Percentiles rank a stretch among this genome's conserved stretches.
These are phyloP conservation scores for Pelobates cultripes DNA, from an alignment of 2,797 vertebrate genomes.

Conservation along the genomic window DNA sequence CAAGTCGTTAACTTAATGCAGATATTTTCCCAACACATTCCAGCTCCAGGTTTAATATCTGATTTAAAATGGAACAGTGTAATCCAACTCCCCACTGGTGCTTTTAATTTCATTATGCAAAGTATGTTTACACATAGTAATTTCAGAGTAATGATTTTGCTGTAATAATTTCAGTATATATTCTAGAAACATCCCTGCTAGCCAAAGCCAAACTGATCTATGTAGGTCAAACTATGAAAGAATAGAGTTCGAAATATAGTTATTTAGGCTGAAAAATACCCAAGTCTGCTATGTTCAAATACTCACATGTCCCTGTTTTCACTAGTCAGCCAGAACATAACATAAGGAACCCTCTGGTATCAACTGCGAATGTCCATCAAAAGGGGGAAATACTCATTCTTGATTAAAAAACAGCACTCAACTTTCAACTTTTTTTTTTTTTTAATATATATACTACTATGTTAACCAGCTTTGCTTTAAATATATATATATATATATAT, in stretches of 20 bases:
- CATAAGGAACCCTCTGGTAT: too few species aligned
- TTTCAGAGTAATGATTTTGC: constrained; percentile 19
- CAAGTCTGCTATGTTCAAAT: too few species aligned
- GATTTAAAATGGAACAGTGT: constrained; percentile 27
- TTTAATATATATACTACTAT: too few species aligned
- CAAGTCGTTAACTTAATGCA: constrained; percentile 28
- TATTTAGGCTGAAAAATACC: too few species aligned
- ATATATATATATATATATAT: too few species aligned
- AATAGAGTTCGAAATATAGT: not conserved
- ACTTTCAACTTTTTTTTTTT: too few species aligned
- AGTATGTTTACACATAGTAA: constrained; percentile 42
- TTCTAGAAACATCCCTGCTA: not conserved
- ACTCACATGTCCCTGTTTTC: too few species aligned
- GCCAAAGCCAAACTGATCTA: constrained; percentile 10
- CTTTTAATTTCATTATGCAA: constrained; percentile 37
- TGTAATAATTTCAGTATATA: constrained; percentile 4
- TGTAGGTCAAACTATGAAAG: not conserved
- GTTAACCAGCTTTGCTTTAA: too few species aligned
- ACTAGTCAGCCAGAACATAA: too few species aligned
- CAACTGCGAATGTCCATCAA: too few species aligned
- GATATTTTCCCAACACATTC: constrained; percentile 23
- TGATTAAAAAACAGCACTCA: too few species aligned
- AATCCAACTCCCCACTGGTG: constrained; percentile 38
- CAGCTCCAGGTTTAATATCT: constrained; percentile 31
- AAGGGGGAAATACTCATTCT: too few species aligned